Conservation (phyloP, 2,113 vertebrate genomes). For the Solenodon paradoxus region DNA sequence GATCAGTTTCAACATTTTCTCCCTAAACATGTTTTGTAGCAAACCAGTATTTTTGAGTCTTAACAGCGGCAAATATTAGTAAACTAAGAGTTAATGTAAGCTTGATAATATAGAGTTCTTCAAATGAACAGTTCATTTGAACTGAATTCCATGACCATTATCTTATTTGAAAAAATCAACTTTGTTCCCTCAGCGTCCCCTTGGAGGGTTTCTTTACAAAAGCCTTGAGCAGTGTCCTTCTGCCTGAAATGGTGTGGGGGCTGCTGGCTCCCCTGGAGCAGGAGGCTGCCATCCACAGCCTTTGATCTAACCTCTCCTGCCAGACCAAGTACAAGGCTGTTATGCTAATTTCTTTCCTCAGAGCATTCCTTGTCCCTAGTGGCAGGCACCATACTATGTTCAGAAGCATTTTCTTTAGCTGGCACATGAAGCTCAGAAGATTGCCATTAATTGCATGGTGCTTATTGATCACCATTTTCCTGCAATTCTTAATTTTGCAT, state of each 20-base stretch:
- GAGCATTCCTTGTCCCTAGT: slow-evolving; percentile 7
- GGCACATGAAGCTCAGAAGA: slow-evolving; percentile 21
- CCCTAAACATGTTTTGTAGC: neutral
- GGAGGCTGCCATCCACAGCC: slow-evolving; percentile 29
- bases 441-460: slow-evolving; percentile 58
- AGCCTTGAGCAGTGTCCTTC: neutral
- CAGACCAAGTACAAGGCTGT: slow-evolving; percentile 46
- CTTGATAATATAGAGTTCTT: neutral
- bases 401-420: slow-evolving; percentile 58
- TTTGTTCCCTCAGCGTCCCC: neutral
- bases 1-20: neutral
- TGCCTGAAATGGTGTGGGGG: neutral
- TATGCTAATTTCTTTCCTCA: slow-evolving; percentile 51
- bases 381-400: slow-evolving; percentile 27
- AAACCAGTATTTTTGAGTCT: neutral
- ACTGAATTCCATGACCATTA: neutral
- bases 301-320: slow-evolving; percentile 59
- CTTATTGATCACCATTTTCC: slow-evolving; percentile 57
- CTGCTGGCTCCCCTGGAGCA: neutral
- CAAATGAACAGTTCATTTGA: neutral
- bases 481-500: slow-evolving; percentile 44
- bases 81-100: neutral
- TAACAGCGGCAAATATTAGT: neutral
- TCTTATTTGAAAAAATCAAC: slow-evolving; percentile 15
- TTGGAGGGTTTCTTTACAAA: neutral